Conservation (phyloP, 2,888 invertebrate species). For the Dastarcus helophoroides region DNA sequence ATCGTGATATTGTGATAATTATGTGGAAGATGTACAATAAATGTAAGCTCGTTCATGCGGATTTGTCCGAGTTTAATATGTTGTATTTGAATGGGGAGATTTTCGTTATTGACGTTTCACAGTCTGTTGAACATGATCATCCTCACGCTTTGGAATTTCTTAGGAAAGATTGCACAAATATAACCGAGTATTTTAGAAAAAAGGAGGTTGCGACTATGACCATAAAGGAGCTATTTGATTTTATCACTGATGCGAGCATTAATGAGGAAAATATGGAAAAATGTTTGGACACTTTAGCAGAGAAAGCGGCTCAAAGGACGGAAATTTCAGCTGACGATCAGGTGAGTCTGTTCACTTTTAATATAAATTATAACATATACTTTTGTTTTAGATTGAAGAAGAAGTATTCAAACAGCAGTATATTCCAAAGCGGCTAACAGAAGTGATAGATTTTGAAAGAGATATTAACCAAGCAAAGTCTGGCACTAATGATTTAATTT, state of each 20-base stretch:
- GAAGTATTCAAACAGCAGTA: slow-evolving; percentile 88
- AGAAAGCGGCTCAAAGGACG: slow-evolving; percentile 51
- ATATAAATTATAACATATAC: too few species aligned
- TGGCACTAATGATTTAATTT: slow-evolving; percentile 61
- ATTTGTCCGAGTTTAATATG: slow-evolving; percentile 94
- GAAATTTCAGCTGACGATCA: slow-evolving; percentile 62
- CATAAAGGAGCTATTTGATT: slow-evolving; percentile 87
- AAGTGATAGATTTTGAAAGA: slow-evolving; percentile 77
- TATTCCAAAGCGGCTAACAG: slow-evolving; percentile 85
- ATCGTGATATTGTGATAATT: slow-evolving; percentile 70
- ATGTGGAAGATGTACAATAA: slow-evolving; percentile 93
- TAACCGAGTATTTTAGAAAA: slow-evolving; percentile 82
- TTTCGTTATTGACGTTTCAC: slow-evolving; percentile 96
- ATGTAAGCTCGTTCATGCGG: slow-evolving; percentile 93
- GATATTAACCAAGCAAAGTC: slow-evolving; percentile 73
- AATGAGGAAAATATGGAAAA: slow-evolving; percentile 71
- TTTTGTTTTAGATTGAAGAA: slow-evolving; percentile 61
- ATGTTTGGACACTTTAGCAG: slow-evolving; percentile 62
- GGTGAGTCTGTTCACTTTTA: slow-evolving; percentile 25
- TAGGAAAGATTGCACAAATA: slow-evolving; percentile 88
- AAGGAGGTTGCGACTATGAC: slow-evolving; percentile 84
- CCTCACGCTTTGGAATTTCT: slow-evolving; percentile 90
- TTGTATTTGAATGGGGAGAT: slow-evolving; percentile 71
- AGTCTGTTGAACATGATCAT: slow-evolving; percentile 97
- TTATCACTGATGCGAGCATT: slow-evolving; percentile 85